Conservation (phyloP, 2,888 invertebrate species). For the Scaptomyza flava region DNA sequence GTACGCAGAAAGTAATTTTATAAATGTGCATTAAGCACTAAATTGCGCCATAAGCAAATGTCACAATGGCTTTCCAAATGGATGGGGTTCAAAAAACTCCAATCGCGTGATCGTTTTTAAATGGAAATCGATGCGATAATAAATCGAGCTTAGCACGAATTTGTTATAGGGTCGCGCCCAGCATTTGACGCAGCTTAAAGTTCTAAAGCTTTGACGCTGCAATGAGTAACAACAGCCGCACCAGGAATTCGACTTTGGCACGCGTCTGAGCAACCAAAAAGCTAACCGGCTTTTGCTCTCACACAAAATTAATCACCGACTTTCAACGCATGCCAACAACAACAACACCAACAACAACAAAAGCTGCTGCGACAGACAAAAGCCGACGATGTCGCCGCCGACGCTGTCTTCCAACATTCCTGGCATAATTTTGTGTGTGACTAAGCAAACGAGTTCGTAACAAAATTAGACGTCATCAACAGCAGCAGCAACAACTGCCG, state of each 20-base stretch:
- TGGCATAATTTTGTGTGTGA: slow-evolving; percentile 79
- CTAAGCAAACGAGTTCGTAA: slow-evolving; percentile 77
- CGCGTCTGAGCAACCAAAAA: slow-evolving; percentile 47
- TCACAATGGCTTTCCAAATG: slow-evolving; percentile 64
- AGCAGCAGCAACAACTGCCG: slow-evolving; percentile 39
- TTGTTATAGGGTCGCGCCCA: slow-evolving; percentile 19
- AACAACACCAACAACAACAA: slow-evolving; percentile 39
- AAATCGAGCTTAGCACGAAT: slow-evolving; percentile 45
- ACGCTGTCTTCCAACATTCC: slow-evolving; percentile 69
- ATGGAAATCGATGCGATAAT: slow-evolving; percentile 30
- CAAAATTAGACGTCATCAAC: slow-evolving; percentile 77
- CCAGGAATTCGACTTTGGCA: slow-evolving; percentile 49
- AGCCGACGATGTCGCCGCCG: slow-evolving; percentile 6
- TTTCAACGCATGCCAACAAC: slow-evolving; percentile 51
- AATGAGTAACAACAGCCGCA: slow-evolving; percentile 1
- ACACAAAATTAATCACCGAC: slow-evolving; percentile 53
- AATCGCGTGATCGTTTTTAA: slow-evolving; percentile 63
- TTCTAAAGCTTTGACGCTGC: slow-evolving; percentile 5
- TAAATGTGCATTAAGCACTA: slow-evolving; percentile 35
- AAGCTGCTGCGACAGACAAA: slow-evolving; percentile 37
- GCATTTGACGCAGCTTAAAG: slow-evolving; percentile 10
- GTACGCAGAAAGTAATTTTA: slow-evolving; percentile 29
- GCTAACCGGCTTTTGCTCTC: slow-evolving; percentile 63
- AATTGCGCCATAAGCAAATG: slow-evolving; percentile 29
- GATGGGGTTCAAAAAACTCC: slow-evolving; percentile 51